Evolutionary conservation across 2,888 invertebrate species (phyloP).

Genomic region (Polylopha cassiicola): DNA sequence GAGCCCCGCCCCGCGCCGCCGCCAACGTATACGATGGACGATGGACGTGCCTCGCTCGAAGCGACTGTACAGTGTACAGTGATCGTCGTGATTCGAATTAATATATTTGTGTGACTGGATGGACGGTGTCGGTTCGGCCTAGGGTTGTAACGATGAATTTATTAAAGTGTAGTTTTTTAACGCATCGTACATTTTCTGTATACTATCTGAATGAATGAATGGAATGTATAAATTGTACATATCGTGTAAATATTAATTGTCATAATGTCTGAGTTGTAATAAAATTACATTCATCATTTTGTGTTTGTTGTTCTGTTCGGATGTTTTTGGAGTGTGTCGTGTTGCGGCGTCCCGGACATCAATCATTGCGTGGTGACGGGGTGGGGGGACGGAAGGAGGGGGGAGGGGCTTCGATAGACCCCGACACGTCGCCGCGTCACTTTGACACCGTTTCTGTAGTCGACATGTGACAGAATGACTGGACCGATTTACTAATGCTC

Average conservation of each 20-base stretch:
- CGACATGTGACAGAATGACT: too few relatives aligned
- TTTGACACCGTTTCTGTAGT: too few relatives aligned
- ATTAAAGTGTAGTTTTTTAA: constrained; percentile 64
- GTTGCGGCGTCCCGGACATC: too few relatives aligned
- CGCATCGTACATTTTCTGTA: constrained; percentile 55
- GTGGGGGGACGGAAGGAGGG: too few relatives aligned
- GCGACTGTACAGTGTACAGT: constrained; percentile 6
- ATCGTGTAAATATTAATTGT: constrained; percentile 73
- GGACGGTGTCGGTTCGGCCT: constrained; percentile 45
- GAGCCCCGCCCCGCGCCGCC: constrained; percentile 55
- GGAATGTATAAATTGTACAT: constrained; percentile 70
- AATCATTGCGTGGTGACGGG: too few relatives aligned
- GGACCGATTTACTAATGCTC: too few relatives aligned
- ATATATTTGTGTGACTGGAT: constrained; percentile 25
- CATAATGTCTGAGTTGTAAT: constrained; percentile 63
- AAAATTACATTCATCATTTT: constrained; percentile 62
- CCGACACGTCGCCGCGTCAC: too few relatives aligned
- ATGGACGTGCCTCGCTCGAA: constrained; percentile 14
- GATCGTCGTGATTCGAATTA: constrained; percentile 6
- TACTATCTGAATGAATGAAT: constrained; percentile 53
- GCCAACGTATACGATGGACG: constrained; percentile 28
- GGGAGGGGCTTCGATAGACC: too few relatives aligned
- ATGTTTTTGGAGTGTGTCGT: too few relatives aligned
- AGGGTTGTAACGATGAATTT: constrained; percentile 71
- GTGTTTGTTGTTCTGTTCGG: too few relatives aligned